Base-by-base conservation (phyloP, 1,140 invertebrate genomes). In the Coenobita brevimanus region DNA sequence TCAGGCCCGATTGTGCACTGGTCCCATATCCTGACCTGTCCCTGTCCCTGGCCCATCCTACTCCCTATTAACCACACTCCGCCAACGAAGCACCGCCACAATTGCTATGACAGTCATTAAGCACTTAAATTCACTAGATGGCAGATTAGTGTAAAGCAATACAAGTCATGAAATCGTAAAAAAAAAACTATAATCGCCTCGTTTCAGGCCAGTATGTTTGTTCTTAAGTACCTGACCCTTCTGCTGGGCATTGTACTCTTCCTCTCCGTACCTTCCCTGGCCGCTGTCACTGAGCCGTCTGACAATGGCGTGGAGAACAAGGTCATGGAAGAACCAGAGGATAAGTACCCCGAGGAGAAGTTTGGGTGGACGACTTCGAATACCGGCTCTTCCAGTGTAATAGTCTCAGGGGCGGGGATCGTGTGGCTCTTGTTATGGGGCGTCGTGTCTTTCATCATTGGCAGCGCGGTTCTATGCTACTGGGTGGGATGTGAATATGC, bases 361-460 rank as follows among this genome's bases (percentile, higher is more conserved):
- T 62, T 87, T 38, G 67, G 43, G 33, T 76, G 50, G 71, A 64
- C 71, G 76, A 54, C 67, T 46, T 73, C 75, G 30, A 87, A 38
- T 76, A 80, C 62, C 78, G 50, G 73, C 76, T 78, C 82, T 71
- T 73, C 13, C 75, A 87, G 85, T 87, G 75, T 67, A 67, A 36
- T 78, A 87, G 85, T 87, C 76, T 87, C 85, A 79, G 85, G 85
- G 85, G 85, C 85, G 80, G 85, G 76, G 64, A 81, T 87, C 85
- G 85, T 81, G 85, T 87, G 85, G 85, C 36, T 81, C 85, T 80
- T 81, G 46, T 76, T 87, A 69, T 87, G 85, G 85, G 76, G 85
- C 85, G 50, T 87, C 85, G 76, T 87, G 21, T 80, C 69, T 38
- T 38, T 41, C 76, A 81, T 87, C 85, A 87, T 81, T 81, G 85